A percentile compares a stretch with the other conserved stretches of the same genome.
Conservation (phyloP, 1,140 invertebrate species). For the Diploscapter pachys region DNA sequence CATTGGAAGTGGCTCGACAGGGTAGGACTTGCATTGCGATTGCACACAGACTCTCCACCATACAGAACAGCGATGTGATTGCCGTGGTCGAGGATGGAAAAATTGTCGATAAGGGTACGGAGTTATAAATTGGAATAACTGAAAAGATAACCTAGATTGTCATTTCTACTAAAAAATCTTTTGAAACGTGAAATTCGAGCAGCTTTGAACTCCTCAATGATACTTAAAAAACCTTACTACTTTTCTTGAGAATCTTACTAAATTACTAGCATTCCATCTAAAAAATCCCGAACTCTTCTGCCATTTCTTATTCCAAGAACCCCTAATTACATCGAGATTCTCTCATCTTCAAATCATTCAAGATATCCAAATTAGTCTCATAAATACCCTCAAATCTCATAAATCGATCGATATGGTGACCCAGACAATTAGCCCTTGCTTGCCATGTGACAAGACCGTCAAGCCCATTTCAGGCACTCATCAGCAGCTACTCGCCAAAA, state of each 20-base stretch:
- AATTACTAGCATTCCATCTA: too few species aligned
- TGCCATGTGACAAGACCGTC: not conserved
- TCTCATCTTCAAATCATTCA: not conserved
- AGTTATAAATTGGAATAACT: not conserved
- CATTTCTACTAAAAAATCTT: too few species aligned
- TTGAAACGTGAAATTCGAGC: too few species aligned
- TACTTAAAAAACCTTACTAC: not conserved
- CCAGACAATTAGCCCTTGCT: not conserved
- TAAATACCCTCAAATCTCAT: not conserved
- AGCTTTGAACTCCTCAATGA: too few species aligned
- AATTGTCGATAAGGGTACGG: slow-evolving; percentile 51
- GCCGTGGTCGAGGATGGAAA: slow-evolving; percentile 59
- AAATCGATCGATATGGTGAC: not conserved
- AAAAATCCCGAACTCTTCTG: too few species aligned
- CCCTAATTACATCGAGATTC: not conserved
- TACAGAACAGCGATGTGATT: slow-evolving; percentile 53
- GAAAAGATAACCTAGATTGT: not conserved
- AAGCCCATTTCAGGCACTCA: slow-evolving; percentile 58
- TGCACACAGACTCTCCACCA: slow-evolving; percentile 62
- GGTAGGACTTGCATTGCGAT: slow-evolving; percentile 62
- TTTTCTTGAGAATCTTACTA: not conserved
- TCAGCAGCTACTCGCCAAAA: slow-evolving; percentile 71
- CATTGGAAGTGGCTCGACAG: slow-evolving; percentile 40
- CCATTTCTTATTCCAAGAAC: not conserved
- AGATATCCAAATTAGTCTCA: not conserved